phyloP scores from a whole-genome alignment of 2,113 vertebrate genomes.

The Sceloporus undulatus region DNA sequence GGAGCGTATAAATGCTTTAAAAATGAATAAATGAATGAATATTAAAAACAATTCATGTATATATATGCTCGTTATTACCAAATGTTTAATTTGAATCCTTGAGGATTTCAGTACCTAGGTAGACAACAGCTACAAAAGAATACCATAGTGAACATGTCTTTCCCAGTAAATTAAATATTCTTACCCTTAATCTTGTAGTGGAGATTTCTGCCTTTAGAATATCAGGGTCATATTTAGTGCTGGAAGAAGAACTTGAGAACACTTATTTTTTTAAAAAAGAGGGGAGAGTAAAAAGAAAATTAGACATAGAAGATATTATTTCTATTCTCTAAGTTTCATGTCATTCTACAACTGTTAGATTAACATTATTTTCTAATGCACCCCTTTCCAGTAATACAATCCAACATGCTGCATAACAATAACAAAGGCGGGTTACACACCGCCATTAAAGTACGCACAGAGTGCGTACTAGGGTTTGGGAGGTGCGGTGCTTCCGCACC shows the following conservation, averaged over 20 bases:
- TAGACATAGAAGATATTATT: constrained; percentile 46
- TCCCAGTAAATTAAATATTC: constrained; percentile 49
- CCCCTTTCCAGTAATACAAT: background rate
- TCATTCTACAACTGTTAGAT: constrained; percentile 9
- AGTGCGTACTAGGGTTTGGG: no score
- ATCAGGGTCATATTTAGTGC: constrained; percentile 89
- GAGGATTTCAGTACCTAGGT: constrained; percentile 27
- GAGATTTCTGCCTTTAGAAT: constrained; percentile 91
- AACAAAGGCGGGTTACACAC: background rate
- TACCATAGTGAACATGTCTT: background rate
- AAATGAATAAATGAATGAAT: no score
- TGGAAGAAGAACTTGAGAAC: constrained; percentile 88
- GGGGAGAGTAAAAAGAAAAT: constrained; percentile 24
- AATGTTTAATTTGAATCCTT: constrained; percentile 35
- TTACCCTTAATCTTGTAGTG: constrained; percentile 88
- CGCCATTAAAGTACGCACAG: no score
- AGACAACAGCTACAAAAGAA: background rate
- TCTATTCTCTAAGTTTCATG: background rate
- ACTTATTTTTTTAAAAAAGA: constrained; percentile 69
- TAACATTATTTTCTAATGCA: background rate
- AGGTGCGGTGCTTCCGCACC: no score
- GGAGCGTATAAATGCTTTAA: no score
- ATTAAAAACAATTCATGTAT: background rate
- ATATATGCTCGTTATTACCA: background rate
- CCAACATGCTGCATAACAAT: constrained; percentile 9